Conservation (phyloP, 2,888 invertebrate genomes). For the Apomyelois bistriatella region DNA sequence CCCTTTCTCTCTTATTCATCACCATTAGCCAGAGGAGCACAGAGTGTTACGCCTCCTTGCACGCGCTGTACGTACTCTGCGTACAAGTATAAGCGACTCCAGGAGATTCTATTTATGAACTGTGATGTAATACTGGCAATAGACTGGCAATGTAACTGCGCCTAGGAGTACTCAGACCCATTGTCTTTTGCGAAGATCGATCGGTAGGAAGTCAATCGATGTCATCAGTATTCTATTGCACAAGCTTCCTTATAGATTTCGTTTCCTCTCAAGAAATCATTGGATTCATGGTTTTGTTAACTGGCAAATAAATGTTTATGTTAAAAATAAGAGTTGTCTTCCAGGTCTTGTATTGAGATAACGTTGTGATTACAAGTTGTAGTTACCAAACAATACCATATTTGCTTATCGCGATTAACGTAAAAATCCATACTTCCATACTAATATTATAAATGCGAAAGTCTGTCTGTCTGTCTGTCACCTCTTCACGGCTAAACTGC, state of each 20-base stretch:
- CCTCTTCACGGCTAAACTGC: too few species aligned
- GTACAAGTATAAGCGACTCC: constrained; percentile 56
- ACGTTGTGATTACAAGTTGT: too few species aligned
- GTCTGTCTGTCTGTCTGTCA: too few species aligned
- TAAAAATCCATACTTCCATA: too few species aligned
- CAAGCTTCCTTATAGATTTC: constrained; percentile 20
- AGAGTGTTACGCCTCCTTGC: constrained; percentile 63
- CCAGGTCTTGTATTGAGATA: too few species aligned
- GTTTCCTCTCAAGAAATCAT: neutral
- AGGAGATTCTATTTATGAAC: constrained; percentile 74
- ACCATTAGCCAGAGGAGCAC: constrained; percentile 58
- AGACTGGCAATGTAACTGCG: constrained; percentile 48
- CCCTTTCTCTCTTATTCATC: constrained; percentile 63
- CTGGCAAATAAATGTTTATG: too few species aligned
- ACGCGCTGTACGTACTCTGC: constrained; percentile 54
- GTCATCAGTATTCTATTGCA: constrained; percentile 23
- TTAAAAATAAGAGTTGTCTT: too few species aligned
- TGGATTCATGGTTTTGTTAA: neutral
- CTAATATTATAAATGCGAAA: too few species aligned
- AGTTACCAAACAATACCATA: too few species aligned
- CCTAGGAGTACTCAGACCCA: constrained; percentile 33
- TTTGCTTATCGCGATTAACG: too few species aligned
- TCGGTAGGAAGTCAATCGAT: constrained; percentile 34
- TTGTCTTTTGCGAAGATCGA: constrained; percentile 34
- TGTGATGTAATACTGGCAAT: constrained; percentile 66